These are phyloP conservation scores for Antennarius maculatus DNA, from an alignment of 2,797 vertebrate genomes.

Conservation along the genomic window DNA sequence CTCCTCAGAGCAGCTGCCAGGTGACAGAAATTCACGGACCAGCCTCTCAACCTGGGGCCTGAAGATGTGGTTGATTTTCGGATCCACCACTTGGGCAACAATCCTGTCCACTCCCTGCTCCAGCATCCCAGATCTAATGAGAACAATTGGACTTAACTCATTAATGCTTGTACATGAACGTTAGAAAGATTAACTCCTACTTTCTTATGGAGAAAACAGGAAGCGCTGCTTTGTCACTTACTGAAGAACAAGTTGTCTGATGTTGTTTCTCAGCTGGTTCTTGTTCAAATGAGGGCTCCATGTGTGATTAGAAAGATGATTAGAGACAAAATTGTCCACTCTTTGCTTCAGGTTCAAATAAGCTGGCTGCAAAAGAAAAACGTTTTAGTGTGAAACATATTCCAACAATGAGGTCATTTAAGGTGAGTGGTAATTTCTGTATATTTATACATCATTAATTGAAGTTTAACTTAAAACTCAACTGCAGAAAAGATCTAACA, in stretches of 20 bases:
- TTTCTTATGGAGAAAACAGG: background rate
- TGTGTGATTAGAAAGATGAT: constrained; percentile 96
- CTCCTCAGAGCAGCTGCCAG: constrained; percentile 87
- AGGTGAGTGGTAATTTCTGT: no score
- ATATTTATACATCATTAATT: no score
- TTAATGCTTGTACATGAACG: background rate
- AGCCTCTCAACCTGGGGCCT: constrained; percentile 97
- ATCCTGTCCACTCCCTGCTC: constrained; percentile 98
- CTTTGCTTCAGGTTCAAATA: constrained; percentile 96
- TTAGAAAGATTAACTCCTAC: background rate
- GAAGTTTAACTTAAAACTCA: no score
- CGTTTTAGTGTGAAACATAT: no score
- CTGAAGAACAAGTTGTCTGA: constrained; percentile 97
- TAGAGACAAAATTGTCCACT: constrained; percentile 98
- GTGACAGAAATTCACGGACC: constrained; percentile 93
- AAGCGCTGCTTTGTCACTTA: constrained; percentile 75
- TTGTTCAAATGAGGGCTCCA: constrained; percentile 99
- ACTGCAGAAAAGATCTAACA: no score
- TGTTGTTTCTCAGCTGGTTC: constrained; percentile 98
- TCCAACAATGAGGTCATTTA: no score
- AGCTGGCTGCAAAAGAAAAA: constrained; percentile 85
- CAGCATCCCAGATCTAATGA: constrained; percentile 94
- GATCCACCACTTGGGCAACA: constrained; percentile 98
- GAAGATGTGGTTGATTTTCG: constrained; percentile 97
- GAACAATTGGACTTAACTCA: background rate